A percentile compares a stretch with the other conserved stretches of the same genome.
Conservation (phyloP, 2,113 vertebrate genomes). For the Vidua macroura region DNA sequence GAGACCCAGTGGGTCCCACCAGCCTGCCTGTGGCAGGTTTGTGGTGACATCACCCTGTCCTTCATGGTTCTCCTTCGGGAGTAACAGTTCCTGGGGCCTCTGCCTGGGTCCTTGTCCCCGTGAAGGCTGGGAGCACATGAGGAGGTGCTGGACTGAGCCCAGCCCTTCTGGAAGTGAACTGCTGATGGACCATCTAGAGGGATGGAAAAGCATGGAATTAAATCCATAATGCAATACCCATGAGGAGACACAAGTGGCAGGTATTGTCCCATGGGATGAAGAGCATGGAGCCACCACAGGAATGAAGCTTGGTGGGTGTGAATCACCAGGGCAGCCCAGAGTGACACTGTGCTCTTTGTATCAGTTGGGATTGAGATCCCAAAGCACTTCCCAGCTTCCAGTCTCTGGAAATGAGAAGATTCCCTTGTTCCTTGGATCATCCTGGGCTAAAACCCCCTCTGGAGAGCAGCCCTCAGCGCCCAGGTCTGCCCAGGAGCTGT, state of each 20-base stretch:
- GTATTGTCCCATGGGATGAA: background rate
- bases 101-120: background rate
- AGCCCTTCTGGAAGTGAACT: background rate
- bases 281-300: accelerated
- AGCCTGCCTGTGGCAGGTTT: background rate
- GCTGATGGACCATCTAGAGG: background rate
- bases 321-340: accelerated
- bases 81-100: background rate
- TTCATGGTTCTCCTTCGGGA: accelerated
- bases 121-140: accelerated
- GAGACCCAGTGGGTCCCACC: accelerated
- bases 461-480: accelerated
- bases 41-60: accelerated
- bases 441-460: background rate
- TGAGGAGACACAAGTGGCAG: accelerated
- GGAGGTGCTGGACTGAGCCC: background rate
- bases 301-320: background rate
- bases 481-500: background rate
- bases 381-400: background rate
- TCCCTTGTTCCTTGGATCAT: background rate
- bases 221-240: accelerated
- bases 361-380: background rate
- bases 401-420: background rate
- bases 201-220: background rate
- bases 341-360: accelerated